Evolutionary conservation across 1,140 invertebrate genomes (phyloP).

Genomic region (Drosophila kohkoa): DNA sequence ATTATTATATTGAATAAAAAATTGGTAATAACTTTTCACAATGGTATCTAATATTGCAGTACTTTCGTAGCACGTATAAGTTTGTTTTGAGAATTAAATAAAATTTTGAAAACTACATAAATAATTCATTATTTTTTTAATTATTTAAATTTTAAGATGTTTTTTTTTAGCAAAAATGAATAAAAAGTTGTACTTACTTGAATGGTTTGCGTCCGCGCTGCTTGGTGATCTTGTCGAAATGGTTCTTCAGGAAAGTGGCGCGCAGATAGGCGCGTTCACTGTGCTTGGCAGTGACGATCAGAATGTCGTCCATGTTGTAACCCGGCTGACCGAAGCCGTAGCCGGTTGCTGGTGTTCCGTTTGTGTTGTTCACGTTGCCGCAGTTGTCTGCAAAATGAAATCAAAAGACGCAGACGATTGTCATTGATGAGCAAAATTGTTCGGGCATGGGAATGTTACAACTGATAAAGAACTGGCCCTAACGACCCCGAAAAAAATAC

Average conservation of each 20-base stretch:
- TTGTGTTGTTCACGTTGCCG: constrained; percentile 79
- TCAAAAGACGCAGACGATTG: constrained; percentile 29
- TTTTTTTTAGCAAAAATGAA: neutral
- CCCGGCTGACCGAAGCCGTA: constrained; percentile 65
- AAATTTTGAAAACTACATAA: too few species aligned
- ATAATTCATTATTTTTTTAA: too few species aligned
- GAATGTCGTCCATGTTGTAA: constrained; percentile 91
- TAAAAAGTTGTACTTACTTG: constrained; percentile 86
- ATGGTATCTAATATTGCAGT: neutral
- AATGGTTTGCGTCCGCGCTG: constrained; percentile 90
- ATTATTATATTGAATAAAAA: neutral
- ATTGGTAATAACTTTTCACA: neutral
- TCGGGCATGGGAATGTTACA: constrained; percentile 31
- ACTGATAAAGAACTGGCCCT: constrained; percentile 72
- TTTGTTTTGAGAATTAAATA: too few species aligned
- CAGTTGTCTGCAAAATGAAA: constrained; percentile 85
- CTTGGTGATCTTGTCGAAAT: constrained; percentile 93
- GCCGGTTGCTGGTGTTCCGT: constrained; percentile 53
- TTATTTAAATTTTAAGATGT: neutral
- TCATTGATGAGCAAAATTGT: constrained; percentile 53
- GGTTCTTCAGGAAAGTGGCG: constrained; percentile 92
- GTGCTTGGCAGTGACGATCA: constrained; percentile 90
- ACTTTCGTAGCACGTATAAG: too few species aligned
- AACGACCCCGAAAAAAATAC: constrained; percentile 54
- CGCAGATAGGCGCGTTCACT: constrained; percentile 91